Conservation (phyloP, 2,113 vertebrate species). For the Salvelinus fontinalis region DNA sequence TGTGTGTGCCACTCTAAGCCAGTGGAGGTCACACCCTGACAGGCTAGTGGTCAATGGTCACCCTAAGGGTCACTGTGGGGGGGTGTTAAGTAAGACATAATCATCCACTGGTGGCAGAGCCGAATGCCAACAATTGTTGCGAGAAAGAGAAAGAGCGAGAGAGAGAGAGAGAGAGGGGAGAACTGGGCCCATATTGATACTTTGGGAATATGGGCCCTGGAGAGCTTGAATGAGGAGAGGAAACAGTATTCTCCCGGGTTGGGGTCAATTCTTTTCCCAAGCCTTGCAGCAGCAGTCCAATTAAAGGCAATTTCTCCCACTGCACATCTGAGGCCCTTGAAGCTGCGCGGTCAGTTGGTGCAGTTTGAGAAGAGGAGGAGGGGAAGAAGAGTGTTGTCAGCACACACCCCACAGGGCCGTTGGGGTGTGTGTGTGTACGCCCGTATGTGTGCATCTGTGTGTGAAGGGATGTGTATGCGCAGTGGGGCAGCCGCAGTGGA, state of each 20-base stretch:
- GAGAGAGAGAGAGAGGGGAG: neutral
- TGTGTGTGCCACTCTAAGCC: no score
- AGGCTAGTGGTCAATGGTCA: no score
- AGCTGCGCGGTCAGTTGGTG: constrained; percentile 58
- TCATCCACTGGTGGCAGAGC: no score
- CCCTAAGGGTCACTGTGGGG: no score
- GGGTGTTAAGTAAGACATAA: no score
- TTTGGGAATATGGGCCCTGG: no score
- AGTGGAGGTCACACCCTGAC: no score
- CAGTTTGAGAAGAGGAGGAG: constrained; percentile 28
- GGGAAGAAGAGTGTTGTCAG: constrained; percentile 32
- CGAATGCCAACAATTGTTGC: no score
- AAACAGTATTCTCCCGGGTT: neutral
- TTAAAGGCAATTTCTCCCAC: constrained; percentile 65
- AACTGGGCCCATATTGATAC: no score
- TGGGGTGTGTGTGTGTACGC: neutral
- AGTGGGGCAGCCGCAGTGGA: constrained; percentile 46
- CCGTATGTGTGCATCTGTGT: neutral
- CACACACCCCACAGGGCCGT: constrained; percentile 48
- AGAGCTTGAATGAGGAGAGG: neutral
- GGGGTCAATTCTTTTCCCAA: constrained; percentile 53
- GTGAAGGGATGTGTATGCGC: constrained; percentile 9
- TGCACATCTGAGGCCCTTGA: constrained; percentile 52
- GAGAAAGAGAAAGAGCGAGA: constrained; percentile 1
- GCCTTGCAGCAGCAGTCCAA: constrained; percentile 65